Evolutionary conservation across 2,797 vertebrate species (phyloP), one percentile per base, ranked within the genome.

Genomic region (Lacerta agilis): DNA sequence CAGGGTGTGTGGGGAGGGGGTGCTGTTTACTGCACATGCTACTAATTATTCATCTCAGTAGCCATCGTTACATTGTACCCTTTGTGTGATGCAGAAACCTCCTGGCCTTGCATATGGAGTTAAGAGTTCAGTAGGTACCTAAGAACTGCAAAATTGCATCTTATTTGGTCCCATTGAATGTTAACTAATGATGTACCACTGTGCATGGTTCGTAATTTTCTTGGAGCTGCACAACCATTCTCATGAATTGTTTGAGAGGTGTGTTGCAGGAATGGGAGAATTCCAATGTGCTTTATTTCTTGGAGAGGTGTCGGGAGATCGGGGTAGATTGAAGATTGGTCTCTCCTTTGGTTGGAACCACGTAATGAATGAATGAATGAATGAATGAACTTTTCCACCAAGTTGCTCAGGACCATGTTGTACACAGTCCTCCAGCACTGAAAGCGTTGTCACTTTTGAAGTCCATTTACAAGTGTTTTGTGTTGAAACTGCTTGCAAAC

Each of bases 21-120:
- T 89, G 66, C 61, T 94, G 13, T 94, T 96, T 94, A 89, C 73
- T 69, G 33, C 85, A 66, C 79, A 86, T 92, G 76, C 83, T 94
- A 81, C 86, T 94, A 95, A 96, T 97, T 94, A 95, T 92, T 96
- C 85, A 90, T 95, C 91, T 95, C 89, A 86, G 73, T 93, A 94
- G 95, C 89, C 81, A 82, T 41, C 72, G 7, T 58, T 90, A 90
- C 64, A n/a, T 85, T 20, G 7, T 66, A 73, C 78, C 77, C 73
- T 93, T 94, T 89, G 15, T 79, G 43, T 36, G 86, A 8, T 71
- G 90, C 49, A 90, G 85, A 92, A 96, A 92, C 71, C 86, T 88
- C 73, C 79, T 18, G 0, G 61, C 78, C 71, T 83, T 93, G 73
- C 86, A 43, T 73, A 81, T 90, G 93, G 92, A 93, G 86, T 91